These are phyloP conservation scores for Alces alces DNA, from an alignment of 2,113 vertebrate genomes.

Conservation along the genomic window DNA sequence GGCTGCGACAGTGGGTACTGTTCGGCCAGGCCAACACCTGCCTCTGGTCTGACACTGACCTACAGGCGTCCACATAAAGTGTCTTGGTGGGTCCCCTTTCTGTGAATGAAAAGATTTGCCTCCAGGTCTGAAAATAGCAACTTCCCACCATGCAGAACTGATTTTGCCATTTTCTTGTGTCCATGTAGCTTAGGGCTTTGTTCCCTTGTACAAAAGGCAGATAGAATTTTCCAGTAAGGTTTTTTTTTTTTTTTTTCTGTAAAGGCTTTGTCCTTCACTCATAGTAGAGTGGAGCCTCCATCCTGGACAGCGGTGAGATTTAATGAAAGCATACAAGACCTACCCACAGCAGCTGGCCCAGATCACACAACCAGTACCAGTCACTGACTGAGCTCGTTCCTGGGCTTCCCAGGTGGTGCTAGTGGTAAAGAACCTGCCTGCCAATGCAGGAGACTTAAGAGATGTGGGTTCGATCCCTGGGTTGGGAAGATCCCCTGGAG, in stretches of 20 bases:
- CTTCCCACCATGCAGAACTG: neutral
- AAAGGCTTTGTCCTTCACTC: neutral
- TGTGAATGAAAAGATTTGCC: neutral
- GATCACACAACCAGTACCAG: neutral
- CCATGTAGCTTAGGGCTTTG: neutral
- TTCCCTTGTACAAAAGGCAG: neutral
- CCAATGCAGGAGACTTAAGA: neutral
- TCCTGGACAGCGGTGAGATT: neutral
- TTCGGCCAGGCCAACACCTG: neutral
- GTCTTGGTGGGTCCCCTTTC: neutral
- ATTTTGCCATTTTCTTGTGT: neutral
- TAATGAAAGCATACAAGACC: neutral
- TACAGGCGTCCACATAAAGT: neutral
- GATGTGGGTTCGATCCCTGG: neutral
- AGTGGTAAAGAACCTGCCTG: neutral
- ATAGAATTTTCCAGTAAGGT: neutral
- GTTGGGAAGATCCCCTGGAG: neutral
- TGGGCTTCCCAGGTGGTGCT: neutral
- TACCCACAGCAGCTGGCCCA: fast-evolving
- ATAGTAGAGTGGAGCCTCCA: neutral
- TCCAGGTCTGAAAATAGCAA: neutral
- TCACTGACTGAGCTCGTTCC: neutral
- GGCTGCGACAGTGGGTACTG: fast-evolving
- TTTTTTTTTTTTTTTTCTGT: neutral
- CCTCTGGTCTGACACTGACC: neutral